phyloP scores from a whole-genome alignment of 2,888 invertebrate species.

The Ptilodon capucinus region DNA sequence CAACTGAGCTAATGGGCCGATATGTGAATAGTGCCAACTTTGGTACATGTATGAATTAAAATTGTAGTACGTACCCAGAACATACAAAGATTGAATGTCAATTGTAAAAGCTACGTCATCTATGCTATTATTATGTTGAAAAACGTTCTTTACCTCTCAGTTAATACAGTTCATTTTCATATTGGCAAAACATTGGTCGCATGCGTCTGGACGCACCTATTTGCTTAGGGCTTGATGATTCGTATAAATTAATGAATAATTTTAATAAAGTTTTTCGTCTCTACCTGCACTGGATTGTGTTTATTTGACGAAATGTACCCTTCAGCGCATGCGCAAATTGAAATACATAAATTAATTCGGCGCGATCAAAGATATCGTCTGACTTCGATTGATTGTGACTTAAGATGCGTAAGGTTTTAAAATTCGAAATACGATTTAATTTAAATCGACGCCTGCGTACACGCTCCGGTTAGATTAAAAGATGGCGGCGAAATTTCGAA shows the following conservation, averaged over 20 bases:
- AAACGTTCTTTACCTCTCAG: no score
- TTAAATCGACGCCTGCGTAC: conserved; percentile 14
- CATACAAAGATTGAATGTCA: no score
- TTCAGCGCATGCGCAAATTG: conserved; percentile 13
- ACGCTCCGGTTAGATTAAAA: not conserved
- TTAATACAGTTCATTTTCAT: no score
- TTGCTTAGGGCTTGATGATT: no score
- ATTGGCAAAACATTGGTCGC: no score
- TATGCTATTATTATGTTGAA: no score
- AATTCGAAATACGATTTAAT: conserved; percentile 18
- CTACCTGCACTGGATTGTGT: not conserved
- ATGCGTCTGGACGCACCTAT: no score
- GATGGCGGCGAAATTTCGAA: not conserved
- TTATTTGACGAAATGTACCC: conserved; percentile 10
- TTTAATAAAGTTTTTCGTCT: no score
- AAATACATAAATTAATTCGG: conserved; percentile 26
- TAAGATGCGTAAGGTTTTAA: conserved; percentile 23
- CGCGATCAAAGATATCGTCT: conserved; percentile 30
- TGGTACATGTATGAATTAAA: no score
- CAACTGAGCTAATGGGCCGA: no score
- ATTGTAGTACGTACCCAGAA: conserved; percentile 46
- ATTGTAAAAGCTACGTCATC: no score
- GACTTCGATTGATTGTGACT: conserved; percentile 29
- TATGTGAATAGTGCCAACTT: conserved; percentile 47
- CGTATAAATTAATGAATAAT: no score